Percentiles rank a stretch among this genome's conserved stretches.
Conservation (phyloP, 2,113 vertebrate genomes). For the Prietella phreatophila region DNA sequence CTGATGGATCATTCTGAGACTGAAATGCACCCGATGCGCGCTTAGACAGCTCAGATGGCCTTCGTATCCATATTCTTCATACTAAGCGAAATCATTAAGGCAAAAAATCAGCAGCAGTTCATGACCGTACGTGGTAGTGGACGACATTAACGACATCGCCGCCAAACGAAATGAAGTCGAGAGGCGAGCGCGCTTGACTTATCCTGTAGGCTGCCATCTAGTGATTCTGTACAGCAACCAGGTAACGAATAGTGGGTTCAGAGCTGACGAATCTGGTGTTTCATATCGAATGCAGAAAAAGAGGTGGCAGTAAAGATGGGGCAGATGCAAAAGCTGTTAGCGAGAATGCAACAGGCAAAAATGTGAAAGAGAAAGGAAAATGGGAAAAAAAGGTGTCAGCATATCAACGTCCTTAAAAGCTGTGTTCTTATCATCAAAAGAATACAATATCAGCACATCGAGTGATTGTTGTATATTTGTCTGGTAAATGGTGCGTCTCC, state of each 20-base stretch:
- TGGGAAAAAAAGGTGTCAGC: neutral
- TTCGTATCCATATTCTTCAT: neutral
- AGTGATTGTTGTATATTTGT: conserved; percentile 1
- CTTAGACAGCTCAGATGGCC: neutral
- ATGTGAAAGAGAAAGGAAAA: neutral
- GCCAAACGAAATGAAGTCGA: neutral
- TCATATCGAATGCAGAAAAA: neutral
- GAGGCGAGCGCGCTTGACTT: too few species aligned
- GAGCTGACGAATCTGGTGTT: neutral
- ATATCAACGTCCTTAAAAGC: neutral
- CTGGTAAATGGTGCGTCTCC: conserved; percentile 48
- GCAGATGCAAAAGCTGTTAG: neutral
- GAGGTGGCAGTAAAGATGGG: neutral
- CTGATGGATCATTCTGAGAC: neutral
- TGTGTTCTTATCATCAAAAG: neutral
- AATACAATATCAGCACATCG: neutral
- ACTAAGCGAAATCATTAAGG: neutral
- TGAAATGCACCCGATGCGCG: neutral
- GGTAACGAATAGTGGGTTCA: neutral
- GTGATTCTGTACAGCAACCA: neutral
- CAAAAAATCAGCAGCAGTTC: neutral
- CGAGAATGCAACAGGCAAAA: neutral
- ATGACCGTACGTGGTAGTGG: neutral
- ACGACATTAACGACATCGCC: neutral
- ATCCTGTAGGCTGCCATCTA: neutral